Evolutionary conservation across 2,888 invertebrate genomes (phyloP).

Genomic region (Pristionchus exspectatus): DNA sequence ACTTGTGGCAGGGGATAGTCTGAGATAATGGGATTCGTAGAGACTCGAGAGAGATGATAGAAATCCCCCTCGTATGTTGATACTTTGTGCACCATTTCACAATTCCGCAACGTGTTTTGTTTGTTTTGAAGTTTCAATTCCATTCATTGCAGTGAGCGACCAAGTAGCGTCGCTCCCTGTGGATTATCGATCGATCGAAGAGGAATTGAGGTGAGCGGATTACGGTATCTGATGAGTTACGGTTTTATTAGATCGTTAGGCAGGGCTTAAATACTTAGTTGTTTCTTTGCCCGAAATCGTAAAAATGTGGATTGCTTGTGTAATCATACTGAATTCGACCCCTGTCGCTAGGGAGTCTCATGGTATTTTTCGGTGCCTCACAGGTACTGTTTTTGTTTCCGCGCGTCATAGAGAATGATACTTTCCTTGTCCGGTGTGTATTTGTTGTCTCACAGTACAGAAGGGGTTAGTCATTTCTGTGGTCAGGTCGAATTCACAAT

Average conservation of each 20-base stretch:
- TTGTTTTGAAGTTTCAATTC: neutral
- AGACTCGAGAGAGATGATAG: neutral
- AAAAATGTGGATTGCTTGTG: no score
- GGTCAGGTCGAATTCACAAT: slow-evolving; percentile 24
- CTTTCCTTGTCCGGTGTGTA: neutral
- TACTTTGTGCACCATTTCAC: neutral
- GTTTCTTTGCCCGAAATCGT: no score
- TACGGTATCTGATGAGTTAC: neutral
- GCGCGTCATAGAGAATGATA: neutral
- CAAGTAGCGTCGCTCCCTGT: neutral
- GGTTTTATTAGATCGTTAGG: no score
- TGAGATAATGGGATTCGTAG: neutral
- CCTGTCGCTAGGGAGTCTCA: no score
- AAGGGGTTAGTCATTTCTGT: neutral
- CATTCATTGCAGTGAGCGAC: neutral
- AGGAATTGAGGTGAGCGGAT: slow-evolving; percentile 15
- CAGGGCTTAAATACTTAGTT: no score
- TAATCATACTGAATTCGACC: no score
- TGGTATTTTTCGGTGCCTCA: neutral
- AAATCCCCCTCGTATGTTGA: neutral
- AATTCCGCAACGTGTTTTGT: slow-evolving; percentile 19
- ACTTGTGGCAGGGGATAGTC: neutral
- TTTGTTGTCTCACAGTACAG: neutral
- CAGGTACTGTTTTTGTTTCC: no score
- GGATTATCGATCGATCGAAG: slow-evolving; percentile 15